Base-by-base conservation (phyloP, 2,888 invertebrate species). In the Phyllotreta cruciferae region DNA sequence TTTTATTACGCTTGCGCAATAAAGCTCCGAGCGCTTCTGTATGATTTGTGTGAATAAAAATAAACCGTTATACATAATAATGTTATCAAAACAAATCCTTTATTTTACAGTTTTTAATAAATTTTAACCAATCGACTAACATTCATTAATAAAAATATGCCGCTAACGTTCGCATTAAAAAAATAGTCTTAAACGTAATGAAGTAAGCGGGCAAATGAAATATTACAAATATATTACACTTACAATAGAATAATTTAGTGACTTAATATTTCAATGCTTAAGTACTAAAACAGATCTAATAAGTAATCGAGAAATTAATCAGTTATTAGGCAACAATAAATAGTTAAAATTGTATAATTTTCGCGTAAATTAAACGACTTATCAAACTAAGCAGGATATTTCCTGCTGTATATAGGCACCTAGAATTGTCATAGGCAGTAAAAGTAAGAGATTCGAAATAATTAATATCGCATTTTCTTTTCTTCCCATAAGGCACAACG, bases 121-220 rank as follows among this genome's bases (percentile, higher is more conserved):
- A 47, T 63, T 56, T 67, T 24, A 66, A 66, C 65, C 60, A 62
- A 63, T 62, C 53, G 61, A 61, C 55, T 65, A 68, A 66, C 68
- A 68, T 58, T 67, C 65, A 58, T 60, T 41, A 65, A 57, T 67
- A 65, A 64, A 54, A 58, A 62, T 55, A 58, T 60, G 62, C 56
- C 54, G 60, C 44, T 54, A 53, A 39, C 64, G 55, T 54, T 24
- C 24, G 24, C 24, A 52, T 63, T 62, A 63, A 34, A 35, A 60
- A 60, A 63, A 62, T 57, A 57, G 49, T 35, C 52, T 34, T 53
- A 56, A 47, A 56, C 10, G 47, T 37, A 24, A 56, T 24, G 6
- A 52, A 38, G 24, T 11, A 53, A 13, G 38, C 9, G 7, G 9
- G 9, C 24, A 47, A n/a, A 47, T 47, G 41, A 11, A 11, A 8